Conservation (phyloP, 2,797 vertebrate species). For the Galaxias olidus region DNA sequence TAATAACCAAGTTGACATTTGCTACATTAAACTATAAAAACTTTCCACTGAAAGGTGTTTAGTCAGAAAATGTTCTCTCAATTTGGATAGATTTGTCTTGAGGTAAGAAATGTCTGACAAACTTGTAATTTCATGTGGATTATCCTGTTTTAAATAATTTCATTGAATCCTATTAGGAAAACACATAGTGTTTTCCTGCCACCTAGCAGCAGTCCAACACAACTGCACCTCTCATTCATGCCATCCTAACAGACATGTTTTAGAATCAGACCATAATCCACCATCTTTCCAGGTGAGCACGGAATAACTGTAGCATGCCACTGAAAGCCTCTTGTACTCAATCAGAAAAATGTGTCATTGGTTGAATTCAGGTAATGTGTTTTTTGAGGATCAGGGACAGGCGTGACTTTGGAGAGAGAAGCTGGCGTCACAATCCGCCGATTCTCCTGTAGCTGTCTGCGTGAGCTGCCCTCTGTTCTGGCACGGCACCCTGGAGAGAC, state of each 20-base stretch:
- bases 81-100: neutral
- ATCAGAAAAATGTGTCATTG: slow-evolving; percentile 16
- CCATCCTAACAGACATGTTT: slow-evolving; percentile 26
- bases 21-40: no score
- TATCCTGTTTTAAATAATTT: slow-evolving; percentile 3
- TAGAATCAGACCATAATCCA: neutral
- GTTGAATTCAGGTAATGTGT: slow-evolving; percentile 26
- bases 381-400: slow-evolving; percentile 17
- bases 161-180: slow-evolving; percentile 46
- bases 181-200: slow-evolving; percentile 46
- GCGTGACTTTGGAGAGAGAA: slow-evolving; percentile 25
- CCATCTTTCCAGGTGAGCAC: slow-evolving; percentile 37
- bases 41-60: no score
- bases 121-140: no score
- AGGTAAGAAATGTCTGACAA: slow-evolving; percentile 10
- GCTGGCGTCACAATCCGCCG: slow-evolving; percentile 86
- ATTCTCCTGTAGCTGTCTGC: slow-evolving; percentile 91
- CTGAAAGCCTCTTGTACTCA: neutral
- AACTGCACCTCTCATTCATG: slow-evolving; percentile 34
- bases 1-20: neutral
- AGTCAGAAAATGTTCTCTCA: no score
- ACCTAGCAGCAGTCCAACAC: slow-evolving; percentile 46
- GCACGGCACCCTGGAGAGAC: slow-evolving; percentile 85
- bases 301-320: neutral
- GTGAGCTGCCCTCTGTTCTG: slow-evolving; percentile 88